Percentiles rank a stretch among this genome's conserved stretches.
Conservation (phyloP, 2,797 vertebrate genomes). For the Danio choprae region DNA sequence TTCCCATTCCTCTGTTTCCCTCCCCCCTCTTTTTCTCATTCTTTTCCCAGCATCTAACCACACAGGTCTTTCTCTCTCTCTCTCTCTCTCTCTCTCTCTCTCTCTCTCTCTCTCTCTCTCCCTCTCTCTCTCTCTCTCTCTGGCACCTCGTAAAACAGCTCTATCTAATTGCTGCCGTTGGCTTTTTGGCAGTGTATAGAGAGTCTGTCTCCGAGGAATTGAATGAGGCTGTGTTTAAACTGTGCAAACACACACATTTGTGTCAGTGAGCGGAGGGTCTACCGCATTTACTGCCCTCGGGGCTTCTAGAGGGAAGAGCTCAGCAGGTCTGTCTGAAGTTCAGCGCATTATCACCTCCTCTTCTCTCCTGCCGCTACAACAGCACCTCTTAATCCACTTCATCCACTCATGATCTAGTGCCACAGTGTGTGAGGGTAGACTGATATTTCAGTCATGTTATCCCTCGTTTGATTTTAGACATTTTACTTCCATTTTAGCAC, state of each 20-base stretch:
- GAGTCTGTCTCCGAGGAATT: slow-evolving; percentile 74
- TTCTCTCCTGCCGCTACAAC: slow-evolving; percentile 43
- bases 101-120: slow-evolving; percentile 23
- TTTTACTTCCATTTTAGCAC: neutral
- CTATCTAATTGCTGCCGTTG: slow-evolving; percentile 83
- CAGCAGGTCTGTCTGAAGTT: slow-evolving; percentile 64
- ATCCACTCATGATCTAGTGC: slow-evolving; percentile 32
- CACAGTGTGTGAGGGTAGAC: slow-evolving; percentile 2
- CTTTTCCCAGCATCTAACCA: slow-evolving; percentile 6
- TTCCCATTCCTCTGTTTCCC: neutral
- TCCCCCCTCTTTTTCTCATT: neutral
- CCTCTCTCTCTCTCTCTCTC: slow-evolving; percentile 32
- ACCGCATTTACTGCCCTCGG: slow-evolving; percentile 57
- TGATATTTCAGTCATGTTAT: slow-evolving; percentile 13
- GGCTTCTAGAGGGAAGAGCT: slow-evolving; percentile 60
- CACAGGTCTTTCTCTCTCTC: neutral
- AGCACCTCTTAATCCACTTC: slow-evolving; percentile 57
- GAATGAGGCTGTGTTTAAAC: slow-evolving; percentile 58
- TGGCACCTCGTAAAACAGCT: slow-evolving; percentile 48
- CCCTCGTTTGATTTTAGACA: neutral
- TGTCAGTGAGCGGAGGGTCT: slow-evolving; percentile 40
- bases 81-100: neutral
- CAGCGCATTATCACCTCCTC: slow-evolving; percentile 60
- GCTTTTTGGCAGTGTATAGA: slow-evolving; percentile 84
- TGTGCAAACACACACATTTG: slow-evolving; percentile 55